Evolutionary conservation across 1,140 invertebrate genomes (phyloP), one percentile per base, ranked within the genome.

Genomic region (Ceratitis capitata): DNA sequence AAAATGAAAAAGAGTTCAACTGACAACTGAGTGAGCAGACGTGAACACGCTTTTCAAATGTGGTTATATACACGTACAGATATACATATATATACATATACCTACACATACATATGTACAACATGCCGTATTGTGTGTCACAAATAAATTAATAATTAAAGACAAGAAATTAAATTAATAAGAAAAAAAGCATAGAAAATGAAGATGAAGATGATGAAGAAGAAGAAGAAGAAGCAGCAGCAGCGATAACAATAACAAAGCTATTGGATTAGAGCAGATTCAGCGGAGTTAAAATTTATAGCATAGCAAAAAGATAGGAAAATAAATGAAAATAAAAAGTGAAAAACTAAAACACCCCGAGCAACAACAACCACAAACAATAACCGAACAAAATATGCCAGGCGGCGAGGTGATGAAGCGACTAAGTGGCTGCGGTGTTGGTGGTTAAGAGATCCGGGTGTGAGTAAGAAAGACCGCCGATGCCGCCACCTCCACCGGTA

Each of bases 61-160:
- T 23, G 69, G 69, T n/a, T 78, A 78, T 39, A 56, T 26, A 51
- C n/a, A 32, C 19, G 29, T 19, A 83, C 2, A 53, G 12, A 83
- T 49, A 83, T 4, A 53, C 0, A 53, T 51, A 53, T 9, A 39
- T n/a, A 49, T 35, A 32, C 19, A 51, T 19, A 83, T 3, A 53
- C 26, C 51, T 49, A 83, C 10, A 53, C 0, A 53, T 51, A 53
- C n/a, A 39, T n/a, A 49, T 35, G 82, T 74, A 3, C 9, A n/a
- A 23, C 42, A 53, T 35, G n/a, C n/a, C 19, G 29, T 29, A 53
- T 83, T 51, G 4, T 45, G 42, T 53, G 29, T 32, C 53, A 83
- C 53, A 58, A 58, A 58, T 83, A 83, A 83, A 83, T 83, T 35
- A 83, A 83, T 78, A 78, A 78, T 45, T 78, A 45, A 78, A 78